Base-by-base conservation (phyloP, 2,888 invertebrate genomes). In the Dorcus hopei region DNA sequence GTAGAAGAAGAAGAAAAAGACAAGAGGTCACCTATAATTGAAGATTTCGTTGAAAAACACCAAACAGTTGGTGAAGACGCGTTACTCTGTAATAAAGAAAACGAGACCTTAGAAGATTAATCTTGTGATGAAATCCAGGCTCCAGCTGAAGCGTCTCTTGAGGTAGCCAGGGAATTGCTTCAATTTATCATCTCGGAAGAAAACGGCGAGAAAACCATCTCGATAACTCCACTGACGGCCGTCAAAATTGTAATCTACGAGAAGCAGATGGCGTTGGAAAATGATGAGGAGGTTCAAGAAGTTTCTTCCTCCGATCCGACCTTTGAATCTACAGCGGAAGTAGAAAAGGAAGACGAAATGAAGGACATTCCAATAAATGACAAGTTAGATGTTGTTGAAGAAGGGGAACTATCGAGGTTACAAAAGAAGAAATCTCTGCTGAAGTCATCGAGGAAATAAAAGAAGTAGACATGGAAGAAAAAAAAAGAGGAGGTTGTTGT, bases 121-220 rank as follows among this genome's bases (percentile, higher is more conserved):
- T 2, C 9, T 47, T 11, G n/a, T 47, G 16, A 19, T 3, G 16
- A 47, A 47, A 26, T 26, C 11, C 23, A 16, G 9, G 14, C 14
- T 3, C 48, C 6, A 6, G 23, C 8, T 43, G 16, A 47, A 47
- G 47, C 3, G 57, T 66, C 2, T n/a, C 49, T 67, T 1, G 62
- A 66, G 49, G 66, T 68, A 19, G 62, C 62, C 0, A 66, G 61
- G 8, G 65, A 66, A 26, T 55, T 66, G 43, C 49, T 68, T 4
- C 62, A 66, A 54, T 66, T 68, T 43, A 64, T 59, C 11, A 60
- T 68, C 1, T 57, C 49, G 0, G 57, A 64, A 8, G 19, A 33
- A 19, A 55, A 65, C 41, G 67, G 63, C 2, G 57, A 60, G 23
- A 66, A 65, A 11, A 39, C 66, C 3, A 65, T 67, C 42, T 58